Percentiles rank a stretch among this genome's conserved stretches.
phyloP scores from a whole-genome alignment of 2,797 vertebrate genomes.

The Garrulus glandarius region DNA sequence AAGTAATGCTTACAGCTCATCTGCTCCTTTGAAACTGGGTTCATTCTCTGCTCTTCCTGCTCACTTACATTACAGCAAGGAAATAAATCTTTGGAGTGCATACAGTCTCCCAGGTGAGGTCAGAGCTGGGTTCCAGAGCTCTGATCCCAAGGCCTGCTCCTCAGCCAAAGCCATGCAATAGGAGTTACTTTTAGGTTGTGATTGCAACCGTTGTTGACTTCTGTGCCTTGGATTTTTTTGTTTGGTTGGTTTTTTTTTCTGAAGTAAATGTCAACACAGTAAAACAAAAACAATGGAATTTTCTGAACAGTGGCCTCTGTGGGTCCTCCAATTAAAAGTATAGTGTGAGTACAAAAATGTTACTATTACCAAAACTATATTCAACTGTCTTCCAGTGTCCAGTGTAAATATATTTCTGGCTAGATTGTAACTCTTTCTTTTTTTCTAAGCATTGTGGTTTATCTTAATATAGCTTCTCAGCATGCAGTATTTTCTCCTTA shows the following conservation, averaged over 20 bases:
- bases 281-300: not conserved
- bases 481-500: not conserved
- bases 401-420: not conserved
- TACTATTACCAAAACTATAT: not conserved
- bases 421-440: not conserved
- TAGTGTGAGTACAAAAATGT: not conserved
- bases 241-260: not conserved
- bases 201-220: not conserved
- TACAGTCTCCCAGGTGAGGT: not conserved
- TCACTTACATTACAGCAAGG: not conserved
- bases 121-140: not conserved
- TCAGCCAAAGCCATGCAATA: not conserved
- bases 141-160: not conserved
- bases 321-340: not conserved
- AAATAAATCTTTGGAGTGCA: not conserved
- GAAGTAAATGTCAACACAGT: not conserved
- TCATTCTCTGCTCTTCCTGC: not conserved
- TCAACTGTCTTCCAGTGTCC: not conserved
- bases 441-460: not conserved
- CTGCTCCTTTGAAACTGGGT: not conserved
- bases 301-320: not conserved
- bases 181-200: not conserved
- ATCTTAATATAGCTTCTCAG: not conserved
- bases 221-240: not conserved
- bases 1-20: not conserved